Evolutionary conservation across 2,797 vertebrate species (phyloP).

Genomic region (Anas georgica): DNA sequence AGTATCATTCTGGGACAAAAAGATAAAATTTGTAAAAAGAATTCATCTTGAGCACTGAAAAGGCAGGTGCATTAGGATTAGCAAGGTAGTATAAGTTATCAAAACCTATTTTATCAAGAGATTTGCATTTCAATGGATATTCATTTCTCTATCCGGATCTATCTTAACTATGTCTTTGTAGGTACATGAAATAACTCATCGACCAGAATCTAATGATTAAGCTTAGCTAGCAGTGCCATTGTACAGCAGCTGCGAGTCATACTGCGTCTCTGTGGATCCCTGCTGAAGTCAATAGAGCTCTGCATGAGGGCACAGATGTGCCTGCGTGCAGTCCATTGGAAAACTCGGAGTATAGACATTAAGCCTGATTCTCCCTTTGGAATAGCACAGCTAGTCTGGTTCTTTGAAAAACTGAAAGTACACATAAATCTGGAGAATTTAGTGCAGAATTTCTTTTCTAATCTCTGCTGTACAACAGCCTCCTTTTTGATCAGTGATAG

Average conservation of each 20-base stretch:
- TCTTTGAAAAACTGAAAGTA: background rate
- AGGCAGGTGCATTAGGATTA: slow-evolving; percentile 27
- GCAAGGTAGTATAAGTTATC: slow-evolving; percentile 6
- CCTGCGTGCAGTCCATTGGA: background rate
- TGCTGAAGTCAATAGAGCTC: slow-evolving; percentile 46
- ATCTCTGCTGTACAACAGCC: background rate
- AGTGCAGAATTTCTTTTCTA: background rate
- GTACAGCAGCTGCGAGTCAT: background rate
- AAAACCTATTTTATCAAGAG: slow-evolving; percentile 29
- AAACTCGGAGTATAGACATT: background rate
- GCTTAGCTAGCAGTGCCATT: slow-evolving; percentile 14
- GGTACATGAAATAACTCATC: slow-evolving; percentile 41
- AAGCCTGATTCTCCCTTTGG: background rate
- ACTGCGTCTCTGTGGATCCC: background rate
- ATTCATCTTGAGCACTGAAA: slow-evolving; percentile 21
- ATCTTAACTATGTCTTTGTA: slow-evolving; percentile 48
- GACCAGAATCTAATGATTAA: slow-evolving; percentile 41
- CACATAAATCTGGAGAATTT: slow-evolving; percentile 10
- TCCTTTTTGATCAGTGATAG: background rate
- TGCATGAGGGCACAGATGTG: slow-evolving; percentile 42
- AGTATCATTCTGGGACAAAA: slow-evolving; percentile 52
- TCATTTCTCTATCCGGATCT: slow-evolving; percentile 44
- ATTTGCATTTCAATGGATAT: slow-evolving; percentile 68
- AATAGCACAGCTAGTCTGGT: background rate
- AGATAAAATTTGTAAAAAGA: slow-evolving; percentile 49